phyloP scores from a whole-genome alignment of 2,113 vertebrate species.

The Scartelaos histophorus region DNA sequence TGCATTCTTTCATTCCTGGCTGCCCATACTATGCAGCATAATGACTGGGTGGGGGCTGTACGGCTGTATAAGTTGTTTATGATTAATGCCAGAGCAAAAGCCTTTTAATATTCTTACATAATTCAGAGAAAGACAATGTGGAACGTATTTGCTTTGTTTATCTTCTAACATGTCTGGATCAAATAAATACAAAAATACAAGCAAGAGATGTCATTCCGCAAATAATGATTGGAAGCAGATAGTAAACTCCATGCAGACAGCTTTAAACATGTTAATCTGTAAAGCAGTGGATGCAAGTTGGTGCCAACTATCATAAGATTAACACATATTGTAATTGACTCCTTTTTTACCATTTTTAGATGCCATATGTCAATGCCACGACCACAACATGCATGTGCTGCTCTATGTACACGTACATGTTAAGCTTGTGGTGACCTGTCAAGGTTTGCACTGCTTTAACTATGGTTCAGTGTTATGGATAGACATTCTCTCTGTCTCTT shows the following conservation, averaged over 20 bases:
- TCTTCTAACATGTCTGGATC: too few species aligned
- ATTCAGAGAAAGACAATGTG: not conserved
- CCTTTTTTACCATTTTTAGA: constrained; percentile 12
- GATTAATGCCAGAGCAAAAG: not conserved
- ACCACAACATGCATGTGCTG: constrained; percentile 5
- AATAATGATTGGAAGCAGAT: not conserved
- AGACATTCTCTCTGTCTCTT: not conserved
- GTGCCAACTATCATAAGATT: constrained; percentile 18
- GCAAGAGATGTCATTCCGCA: not conserved
- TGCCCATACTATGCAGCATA: constrained; percentile 11
- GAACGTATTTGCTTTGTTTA: too few species aligned
- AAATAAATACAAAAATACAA: not conserved
- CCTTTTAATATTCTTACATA: not conserved
- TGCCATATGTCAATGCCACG: not conserved
- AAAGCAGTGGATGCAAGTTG: not conserved
- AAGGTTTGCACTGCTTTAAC: not conserved
- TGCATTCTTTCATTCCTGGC: constrained; percentile 25
- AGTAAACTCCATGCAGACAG: not conserved
- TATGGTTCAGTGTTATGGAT: too few species aligned
- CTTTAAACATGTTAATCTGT: constrained; percentile 14
- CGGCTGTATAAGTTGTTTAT: constrained; percentile 25
- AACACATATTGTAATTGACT: not conserved
- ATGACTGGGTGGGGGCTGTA: not conserved
- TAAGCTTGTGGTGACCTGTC: not conserved
- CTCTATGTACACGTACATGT: constrained; percentile 26